Conservation (phyloP, 2,113 vertebrate species). For the Zosterops lateralis region DNA sequence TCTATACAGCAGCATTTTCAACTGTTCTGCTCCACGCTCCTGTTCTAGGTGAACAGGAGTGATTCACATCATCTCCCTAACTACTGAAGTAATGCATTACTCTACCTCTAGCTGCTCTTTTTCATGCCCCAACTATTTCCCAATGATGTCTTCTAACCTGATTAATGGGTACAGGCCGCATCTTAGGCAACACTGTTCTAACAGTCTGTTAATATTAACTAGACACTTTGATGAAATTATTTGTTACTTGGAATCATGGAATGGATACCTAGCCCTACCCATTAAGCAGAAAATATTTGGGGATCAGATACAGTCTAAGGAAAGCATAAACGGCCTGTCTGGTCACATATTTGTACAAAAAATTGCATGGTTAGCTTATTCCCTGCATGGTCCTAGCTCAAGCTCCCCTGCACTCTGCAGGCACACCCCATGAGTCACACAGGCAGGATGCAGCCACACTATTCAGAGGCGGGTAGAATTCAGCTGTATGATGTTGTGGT, state of each 20-base stretch:
- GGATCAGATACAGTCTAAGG: neutral
- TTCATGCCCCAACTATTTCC: neutral
- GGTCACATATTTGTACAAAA: neutral
- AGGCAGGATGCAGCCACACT: neutral
- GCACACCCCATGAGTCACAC: accelerated
- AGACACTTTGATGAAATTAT: neutral
- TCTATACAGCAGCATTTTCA: neutral
- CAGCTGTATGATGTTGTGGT: neutral
- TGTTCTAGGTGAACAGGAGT: neutral
- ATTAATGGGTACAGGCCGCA: neutral
- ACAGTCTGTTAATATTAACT: neutral
- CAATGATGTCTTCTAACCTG: neutral
- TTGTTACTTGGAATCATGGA: neutral
- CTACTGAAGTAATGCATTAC: neutral
- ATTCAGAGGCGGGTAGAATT: neutral
- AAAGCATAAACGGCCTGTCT: neutral
- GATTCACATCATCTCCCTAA: neutral
- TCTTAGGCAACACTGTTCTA: neutral
- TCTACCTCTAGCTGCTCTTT: neutral
- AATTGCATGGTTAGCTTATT: neutral
- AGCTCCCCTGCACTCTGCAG: neutral
- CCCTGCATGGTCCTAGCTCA: neutral
- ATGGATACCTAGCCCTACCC: neutral
- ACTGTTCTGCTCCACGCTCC: neutral
- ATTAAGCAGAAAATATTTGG: neutral